Percentiles rank a stretch among this genome's conserved stretches.
phyloP scores from a whole-genome alignment of 2,113 vertebrate species.

The Phocoena sinus region DNA sequence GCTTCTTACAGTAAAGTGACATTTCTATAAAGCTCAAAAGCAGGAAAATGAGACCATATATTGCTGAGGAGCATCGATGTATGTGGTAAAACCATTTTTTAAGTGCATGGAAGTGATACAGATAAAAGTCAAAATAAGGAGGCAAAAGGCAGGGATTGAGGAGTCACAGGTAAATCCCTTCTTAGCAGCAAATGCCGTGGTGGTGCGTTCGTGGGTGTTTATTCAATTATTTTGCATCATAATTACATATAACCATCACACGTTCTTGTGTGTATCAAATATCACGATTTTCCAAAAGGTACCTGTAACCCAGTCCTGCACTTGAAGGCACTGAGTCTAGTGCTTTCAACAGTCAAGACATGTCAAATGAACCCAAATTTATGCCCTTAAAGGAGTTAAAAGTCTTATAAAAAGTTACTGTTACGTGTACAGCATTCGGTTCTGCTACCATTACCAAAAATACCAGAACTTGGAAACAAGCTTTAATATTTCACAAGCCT shows the following conservation, averaged over 20 bases:
- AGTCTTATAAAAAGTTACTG: neutral
- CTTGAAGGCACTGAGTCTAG: neutral
- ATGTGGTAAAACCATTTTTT: neutral
- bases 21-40: neutral
- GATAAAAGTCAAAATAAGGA: neutral
- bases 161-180: accelerated
- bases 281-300: neutral
- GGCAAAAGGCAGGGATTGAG: neutral
- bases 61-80: neutral
- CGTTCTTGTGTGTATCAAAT: neutral
- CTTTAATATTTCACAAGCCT: neutral
- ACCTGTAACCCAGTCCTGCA: neutral
- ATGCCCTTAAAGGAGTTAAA: neutral
- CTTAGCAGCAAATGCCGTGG: neutral
- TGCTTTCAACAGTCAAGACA: neutral
- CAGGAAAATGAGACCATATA: neutral
- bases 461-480: neutral
- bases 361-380: neutral
- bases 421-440: neutral
- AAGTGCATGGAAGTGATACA: neutral
- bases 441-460: neutral
- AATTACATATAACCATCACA: neutral
- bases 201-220: accelerated
- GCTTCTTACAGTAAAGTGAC: neutral
- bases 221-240: neutral